Conservation (phyloP, 2,888 invertebrate species). For the Apotomis capreana region DNA sequence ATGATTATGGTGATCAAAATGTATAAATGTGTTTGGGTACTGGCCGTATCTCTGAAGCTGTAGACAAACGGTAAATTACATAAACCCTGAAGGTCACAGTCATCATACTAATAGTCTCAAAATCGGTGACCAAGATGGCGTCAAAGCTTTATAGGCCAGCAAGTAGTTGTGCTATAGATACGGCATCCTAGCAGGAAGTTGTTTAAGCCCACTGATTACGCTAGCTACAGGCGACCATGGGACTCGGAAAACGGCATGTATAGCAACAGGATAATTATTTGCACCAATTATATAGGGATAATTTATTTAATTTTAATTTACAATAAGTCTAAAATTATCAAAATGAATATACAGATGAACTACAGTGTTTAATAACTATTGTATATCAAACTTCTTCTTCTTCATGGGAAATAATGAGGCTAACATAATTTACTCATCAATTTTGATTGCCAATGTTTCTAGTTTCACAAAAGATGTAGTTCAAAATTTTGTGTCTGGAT, state of each 20-base stretch:
- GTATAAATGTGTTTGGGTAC: no score
- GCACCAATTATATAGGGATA: no score
- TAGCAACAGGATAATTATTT: slow-evolving; percentile 16
- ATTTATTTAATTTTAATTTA: neutral
- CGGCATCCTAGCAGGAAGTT: slow-evolving; percentile 10
- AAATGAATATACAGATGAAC: neutral
- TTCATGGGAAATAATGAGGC: neutral
- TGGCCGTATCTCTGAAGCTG: no score
- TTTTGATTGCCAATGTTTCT: neutral
- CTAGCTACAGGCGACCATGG: neutral
- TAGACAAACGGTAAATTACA: neutral
- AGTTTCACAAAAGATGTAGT: neutral
- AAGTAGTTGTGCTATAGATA: neutral
- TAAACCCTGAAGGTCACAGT: neutral
- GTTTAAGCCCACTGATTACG: neutral
- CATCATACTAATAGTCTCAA: neutral
- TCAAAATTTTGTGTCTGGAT: slow-evolving; percentile 3
- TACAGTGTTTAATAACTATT: slow-evolving; percentile 23
- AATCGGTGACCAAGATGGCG: neutral
- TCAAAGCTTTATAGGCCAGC: neutral
- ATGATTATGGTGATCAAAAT: no score
- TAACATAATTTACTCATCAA: neutral
- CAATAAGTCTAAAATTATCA: slow-evolving; percentile 3
- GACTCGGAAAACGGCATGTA: slow-evolving; percentile 13
- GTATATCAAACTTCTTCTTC: slow-evolving; percentile 38